These are phyloP conservation scores for Orthonevra nobilis DNA, from an alignment of 2,888 invertebrate genomes.

Conservation along the genomic window DNA sequence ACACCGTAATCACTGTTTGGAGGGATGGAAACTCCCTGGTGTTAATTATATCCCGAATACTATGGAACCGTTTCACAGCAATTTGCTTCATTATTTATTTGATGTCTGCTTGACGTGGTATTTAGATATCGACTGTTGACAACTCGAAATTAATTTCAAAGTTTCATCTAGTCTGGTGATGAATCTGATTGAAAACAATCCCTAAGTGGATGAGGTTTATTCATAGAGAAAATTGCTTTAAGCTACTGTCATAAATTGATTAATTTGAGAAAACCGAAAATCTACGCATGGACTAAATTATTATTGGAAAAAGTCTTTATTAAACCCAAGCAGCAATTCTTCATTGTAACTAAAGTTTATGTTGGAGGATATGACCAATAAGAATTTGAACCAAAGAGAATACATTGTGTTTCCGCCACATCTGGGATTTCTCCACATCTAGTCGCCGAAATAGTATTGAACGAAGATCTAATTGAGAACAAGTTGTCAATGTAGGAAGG, in stretches of 20 bases:
- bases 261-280: no score
- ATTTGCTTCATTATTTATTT: conserved; percentile 40
- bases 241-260: not conserved
- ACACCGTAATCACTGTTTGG: conserved; percentile 56
- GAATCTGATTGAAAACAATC: conserved; percentile 45
- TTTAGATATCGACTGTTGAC: conserved; percentile 23
- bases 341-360: no score
- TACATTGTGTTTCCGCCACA: no score
- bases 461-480: no score
- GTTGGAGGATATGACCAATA: no score
- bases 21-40: conserved; percentile 22
- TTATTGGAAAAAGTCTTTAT: no score
- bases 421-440: no score
- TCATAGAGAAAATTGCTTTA: not conserved
- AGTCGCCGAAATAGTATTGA: no score
- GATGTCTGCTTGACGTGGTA: conserved; percentile 6
- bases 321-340: no score
- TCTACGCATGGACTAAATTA: no score
- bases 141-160: conserved; percentile 42
- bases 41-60: conserved; percentile 46
- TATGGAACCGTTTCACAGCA: conserved; percentile 1
- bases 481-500: no score
- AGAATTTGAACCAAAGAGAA: no score
- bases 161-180: conserved; percentile 15
- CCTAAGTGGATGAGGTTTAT: not conserved